phyloP scores from a whole-genome alignment of 2,797 vertebrate species.

The Acrossocheilus wenchowensis region DNA sequence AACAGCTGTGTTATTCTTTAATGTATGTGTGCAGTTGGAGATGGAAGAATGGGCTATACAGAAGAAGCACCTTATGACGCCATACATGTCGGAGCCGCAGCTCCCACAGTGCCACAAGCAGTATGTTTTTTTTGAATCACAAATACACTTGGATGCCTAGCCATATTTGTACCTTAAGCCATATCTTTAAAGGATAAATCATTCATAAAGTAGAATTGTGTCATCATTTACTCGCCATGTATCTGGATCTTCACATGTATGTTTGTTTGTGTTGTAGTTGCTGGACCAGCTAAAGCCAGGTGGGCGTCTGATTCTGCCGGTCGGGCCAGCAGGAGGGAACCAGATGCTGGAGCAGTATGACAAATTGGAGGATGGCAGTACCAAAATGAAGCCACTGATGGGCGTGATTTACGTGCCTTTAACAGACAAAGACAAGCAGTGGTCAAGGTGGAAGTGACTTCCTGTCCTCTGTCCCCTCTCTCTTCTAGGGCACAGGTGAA shows the following conservation, averaged over 20 bases:
- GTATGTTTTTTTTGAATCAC: slow-evolving; percentile 77
- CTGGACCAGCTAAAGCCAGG: slow-evolving; percentile 98
- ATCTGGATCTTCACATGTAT: background rate
- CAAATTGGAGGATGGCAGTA: slow-evolving; percentile 97
- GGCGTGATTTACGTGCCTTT: slow-evolving; percentile 99
- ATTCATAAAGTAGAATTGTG: background rate
- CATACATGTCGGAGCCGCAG: slow-evolving; percentile 97
- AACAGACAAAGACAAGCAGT: slow-evolving; percentile 99
- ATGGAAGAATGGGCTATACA: slow-evolving; percentile 88
- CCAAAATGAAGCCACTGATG: slow-evolving; percentile 99
- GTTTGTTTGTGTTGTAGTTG: slow-evolving; percentile 76
- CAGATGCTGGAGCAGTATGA: slow-evolving; percentile 99
- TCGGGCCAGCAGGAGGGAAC: slow-evolving; percentile 96
- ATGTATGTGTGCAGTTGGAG: slow-evolving; percentile 84
- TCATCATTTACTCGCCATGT: background rate
- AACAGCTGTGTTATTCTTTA: background rate
- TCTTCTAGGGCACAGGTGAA: slow-evolving; percentile 93
- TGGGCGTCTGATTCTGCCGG: slow-evolving; percentile 95
- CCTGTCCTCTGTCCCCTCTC: slow-evolving; percentile 87
- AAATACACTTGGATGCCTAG: background rate
- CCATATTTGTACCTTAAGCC: background rate
- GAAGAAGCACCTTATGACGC: slow-evolving; percentile 97
- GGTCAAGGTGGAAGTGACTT: slow-evolving; percentile 99
- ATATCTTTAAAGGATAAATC: background rate
- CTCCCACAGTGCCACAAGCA: slow-evolving; percentile 93